Evolutionary conservation across 1,140 invertebrate species (phyloP).

Genomic region (Leptoteleia sp.): DNA sequence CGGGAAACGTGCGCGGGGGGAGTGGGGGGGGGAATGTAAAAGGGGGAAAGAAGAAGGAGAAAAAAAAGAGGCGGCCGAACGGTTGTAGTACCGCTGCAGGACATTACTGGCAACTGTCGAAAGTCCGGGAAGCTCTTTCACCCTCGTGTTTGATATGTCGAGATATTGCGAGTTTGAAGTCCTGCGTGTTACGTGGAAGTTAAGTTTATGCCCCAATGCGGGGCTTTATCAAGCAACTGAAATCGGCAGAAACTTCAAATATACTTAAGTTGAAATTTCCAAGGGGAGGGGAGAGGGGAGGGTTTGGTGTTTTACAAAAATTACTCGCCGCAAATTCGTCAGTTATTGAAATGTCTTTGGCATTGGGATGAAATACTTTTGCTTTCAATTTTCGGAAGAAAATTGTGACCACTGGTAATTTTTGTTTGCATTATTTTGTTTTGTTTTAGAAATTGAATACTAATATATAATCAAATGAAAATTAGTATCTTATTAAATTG

Average conservation of each 20-base stretch:
- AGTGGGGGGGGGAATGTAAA: background rate
- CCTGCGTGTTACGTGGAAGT: conserved; percentile 59
- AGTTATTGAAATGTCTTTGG: no score
- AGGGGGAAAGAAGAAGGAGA: conserved; percentile 10
- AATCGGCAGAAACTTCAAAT: conserved; percentile 58
- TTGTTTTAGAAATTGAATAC: no score
- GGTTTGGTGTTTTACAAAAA: conserved; percentile 46
- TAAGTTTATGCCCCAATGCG: conserved; percentile 59
- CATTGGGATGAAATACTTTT: no score
- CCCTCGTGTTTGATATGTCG: conserved; percentile 64
- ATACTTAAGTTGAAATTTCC: conserved; percentile 55
- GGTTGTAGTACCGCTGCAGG: conserved; percentile 61
- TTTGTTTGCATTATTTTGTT: no score
- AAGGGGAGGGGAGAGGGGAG: no score
- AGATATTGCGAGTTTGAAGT: conserved; percentile 64
- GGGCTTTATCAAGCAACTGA: conserved; percentile 54
- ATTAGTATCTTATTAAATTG: no score
- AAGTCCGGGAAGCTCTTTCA: conserved; percentile 64
- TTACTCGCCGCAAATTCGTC: conserved; percentile 23
- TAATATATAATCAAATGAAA: no score
- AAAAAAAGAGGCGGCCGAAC: conserved; percentile 28
- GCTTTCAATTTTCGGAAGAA: no score
- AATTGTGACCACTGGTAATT: no score
- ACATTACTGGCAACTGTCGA: conserved; percentile 64
- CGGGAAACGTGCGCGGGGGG: no score